Base-by-base conservation (phyloP, 1,140 invertebrate genomes). In the Bemisia tabaci region DNA sequence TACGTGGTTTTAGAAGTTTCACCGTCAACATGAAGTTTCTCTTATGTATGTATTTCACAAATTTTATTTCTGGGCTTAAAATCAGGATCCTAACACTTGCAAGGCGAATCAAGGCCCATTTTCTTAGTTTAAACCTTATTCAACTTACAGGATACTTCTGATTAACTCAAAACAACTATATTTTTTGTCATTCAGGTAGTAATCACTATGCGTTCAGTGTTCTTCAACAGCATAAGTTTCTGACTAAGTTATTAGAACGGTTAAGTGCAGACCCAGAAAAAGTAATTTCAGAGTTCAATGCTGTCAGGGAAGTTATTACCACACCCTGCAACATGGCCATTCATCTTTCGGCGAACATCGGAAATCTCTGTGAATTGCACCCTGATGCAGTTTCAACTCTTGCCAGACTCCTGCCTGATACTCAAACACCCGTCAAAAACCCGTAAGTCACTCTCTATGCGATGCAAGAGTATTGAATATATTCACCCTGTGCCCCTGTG, bases 161-260 rank as follows among this genome's bases (percentile, higher is more conserved):
- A n/a, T n/a, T n/a, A n/a, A n/a, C n/a, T n/a, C n/a, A n/a, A n/a
- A n/a, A n/a, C n/a, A 48, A 48, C 33, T 9, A 9, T 48, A 48
- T 67, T 70, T 62, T 69, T 69, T 70, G 70, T 25, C 22, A 1
- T 74, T 63, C 77, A 85, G 88, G 90, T 66, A 90, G 84, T 71
- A 94, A 94, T 75, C 76, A 85, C 67, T 83, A 84, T 72, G 79
- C 82, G 63, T 81, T 80, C 61, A 87, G 85, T 64, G 82, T 92
- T 67, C 74, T 94, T 12, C 79, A 85, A 0, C 92, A 95, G 72
- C 85, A 88, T 60, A 84, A 84, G 63, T 94, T 94, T 74, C 79
- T 95, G 5, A 84, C 81, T 17, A 79, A 84, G 26, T 68, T 92
- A 0, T 69, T 87, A 0, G 79, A 84, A 62, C 78, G 79, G 65